Evolutionary conservation across 2,888 invertebrate genomes (phyloP).

Genomic region (Tanypteryx hageni): DNA sequence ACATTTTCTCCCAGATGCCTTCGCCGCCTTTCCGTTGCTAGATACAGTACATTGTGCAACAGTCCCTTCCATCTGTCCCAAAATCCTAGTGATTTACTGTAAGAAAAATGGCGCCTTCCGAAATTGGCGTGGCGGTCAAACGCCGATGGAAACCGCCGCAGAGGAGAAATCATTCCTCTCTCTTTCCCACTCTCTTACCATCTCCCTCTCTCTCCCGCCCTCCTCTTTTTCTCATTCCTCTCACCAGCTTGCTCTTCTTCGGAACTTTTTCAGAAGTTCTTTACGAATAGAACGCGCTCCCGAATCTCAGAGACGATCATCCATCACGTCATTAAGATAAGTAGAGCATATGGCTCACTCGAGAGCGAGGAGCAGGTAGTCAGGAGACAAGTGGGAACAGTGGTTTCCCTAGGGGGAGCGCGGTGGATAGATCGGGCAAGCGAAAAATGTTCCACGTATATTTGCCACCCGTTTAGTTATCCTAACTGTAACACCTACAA

Average conservation of each 20-base stretch:
- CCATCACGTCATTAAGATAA: not conserved
- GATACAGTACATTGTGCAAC: not conserved
- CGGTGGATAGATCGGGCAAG: too few relatives aligned
- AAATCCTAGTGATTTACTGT: slow-evolving; percentile 3
- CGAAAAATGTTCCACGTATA: too few relatives aligned
- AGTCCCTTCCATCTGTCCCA: not conserved
- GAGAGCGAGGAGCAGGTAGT: not conserved
- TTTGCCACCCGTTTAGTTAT: too few relatives aligned
- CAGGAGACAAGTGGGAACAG: not conserved
- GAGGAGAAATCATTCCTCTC: not conserved
- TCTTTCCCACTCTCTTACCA: not conserved
- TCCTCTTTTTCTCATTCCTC: not conserved
- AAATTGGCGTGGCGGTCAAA: slow-evolving; percentile 13
- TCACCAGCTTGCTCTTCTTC: not conserved
- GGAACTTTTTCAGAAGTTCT: not conserved
- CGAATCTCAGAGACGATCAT: not conserved
- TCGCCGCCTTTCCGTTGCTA: not conserved
- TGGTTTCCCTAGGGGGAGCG: too few relatives aligned
- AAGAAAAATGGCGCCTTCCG: not conserved
- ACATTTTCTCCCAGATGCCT: not conserved
- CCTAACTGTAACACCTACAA: too few relatives aligned
- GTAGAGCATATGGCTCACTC: not conserved
- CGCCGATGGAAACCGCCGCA: not conserved
- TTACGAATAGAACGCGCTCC: not conserved
- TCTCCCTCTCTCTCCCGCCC: not conserved